Conservation (phyloP, 2,113 vertebrate genomes). For the Odocoileus virginianus region DNA sequence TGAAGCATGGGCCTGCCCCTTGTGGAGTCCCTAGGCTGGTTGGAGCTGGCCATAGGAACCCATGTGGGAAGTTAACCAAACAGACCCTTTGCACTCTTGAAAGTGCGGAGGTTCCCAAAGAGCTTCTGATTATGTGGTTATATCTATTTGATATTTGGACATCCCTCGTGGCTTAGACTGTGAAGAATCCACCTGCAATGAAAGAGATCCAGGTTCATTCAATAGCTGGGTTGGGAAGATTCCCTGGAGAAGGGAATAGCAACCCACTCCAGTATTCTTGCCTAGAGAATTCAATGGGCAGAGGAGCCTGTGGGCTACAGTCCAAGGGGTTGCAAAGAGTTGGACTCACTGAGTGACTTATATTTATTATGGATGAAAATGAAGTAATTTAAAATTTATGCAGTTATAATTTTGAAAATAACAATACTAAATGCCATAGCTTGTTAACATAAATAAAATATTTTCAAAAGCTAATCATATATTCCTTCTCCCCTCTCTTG, state of each 20-base stretch:
- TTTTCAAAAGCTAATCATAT: background rate
- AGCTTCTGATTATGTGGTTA: fast-evolving
- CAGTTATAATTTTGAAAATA: background rate
- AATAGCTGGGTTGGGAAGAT: background rate
- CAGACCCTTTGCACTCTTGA: fast-evolving
- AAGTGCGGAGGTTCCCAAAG: background rate
- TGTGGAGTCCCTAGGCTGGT: background rate
- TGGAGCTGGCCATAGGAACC: fast-evolving
- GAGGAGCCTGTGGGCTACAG: background rate
- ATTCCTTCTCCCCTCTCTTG: fast-evolving
- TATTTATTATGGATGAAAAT: background rate
- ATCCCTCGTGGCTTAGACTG: background rate
- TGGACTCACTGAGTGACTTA: background rate
- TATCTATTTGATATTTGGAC: background rate
- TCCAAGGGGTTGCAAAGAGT: background rate
- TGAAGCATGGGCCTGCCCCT: fast-evolving
- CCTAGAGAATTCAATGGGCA: background rate
- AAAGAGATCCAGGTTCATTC: background rate
- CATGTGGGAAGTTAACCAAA: background rate
- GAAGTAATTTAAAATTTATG: background rate
- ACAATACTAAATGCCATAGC: background rate
- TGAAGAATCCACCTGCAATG: background rate
- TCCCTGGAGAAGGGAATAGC: background rate
- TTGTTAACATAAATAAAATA: background rate
- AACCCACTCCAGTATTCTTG: background rate